Conservation (phyloP, 2,888 invertebrate genomes). For the Strigamia transsilvanica region DNA sequence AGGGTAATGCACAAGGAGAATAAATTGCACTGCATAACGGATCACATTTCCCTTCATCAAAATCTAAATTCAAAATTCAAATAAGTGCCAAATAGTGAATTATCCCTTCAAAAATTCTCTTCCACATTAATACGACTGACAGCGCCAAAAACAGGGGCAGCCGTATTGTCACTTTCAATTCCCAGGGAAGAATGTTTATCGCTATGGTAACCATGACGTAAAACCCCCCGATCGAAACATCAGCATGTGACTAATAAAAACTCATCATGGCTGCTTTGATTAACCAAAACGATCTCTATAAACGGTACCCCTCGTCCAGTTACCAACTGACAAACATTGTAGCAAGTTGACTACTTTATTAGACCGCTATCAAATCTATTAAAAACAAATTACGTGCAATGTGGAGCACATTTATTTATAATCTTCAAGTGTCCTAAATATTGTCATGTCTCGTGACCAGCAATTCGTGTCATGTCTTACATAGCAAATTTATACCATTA, state of each 20-base stretch:
- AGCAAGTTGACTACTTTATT: constrained; percentile 9
- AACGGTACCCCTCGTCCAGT: background rate
- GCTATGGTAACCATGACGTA: constrained; percentile 40
- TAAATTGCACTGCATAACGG: background rate
- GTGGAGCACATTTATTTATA: constrained; percentile 1
- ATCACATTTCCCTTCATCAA: background rate
- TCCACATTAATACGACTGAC: background rate
- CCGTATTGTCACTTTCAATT: constrained; percentile 23
- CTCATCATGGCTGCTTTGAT: constrained; percentile 18
- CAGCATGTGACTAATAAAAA: constrained; percentile 44
- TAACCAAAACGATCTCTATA: background rate
- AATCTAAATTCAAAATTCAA: background rate
- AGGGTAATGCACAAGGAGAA: background rate
- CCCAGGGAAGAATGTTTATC: constrained; percentile 35
- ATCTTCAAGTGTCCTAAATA: background rate
- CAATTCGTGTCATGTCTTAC: background rate
- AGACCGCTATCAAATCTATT: background rate
- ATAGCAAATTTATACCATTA: no score
- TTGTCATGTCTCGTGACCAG: background rate
- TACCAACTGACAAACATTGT: background rate
- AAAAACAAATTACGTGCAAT: background rate
- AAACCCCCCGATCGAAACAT: constrained; percentile 26
- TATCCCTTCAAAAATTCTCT: background rate
- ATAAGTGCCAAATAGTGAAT: background rate
- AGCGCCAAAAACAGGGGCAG: constrained; percentile 20